Evolutionary conservation across 1,140 invertebrate species (phyloP).

Genomic region (Anoplophora glabripennis): DNA sequence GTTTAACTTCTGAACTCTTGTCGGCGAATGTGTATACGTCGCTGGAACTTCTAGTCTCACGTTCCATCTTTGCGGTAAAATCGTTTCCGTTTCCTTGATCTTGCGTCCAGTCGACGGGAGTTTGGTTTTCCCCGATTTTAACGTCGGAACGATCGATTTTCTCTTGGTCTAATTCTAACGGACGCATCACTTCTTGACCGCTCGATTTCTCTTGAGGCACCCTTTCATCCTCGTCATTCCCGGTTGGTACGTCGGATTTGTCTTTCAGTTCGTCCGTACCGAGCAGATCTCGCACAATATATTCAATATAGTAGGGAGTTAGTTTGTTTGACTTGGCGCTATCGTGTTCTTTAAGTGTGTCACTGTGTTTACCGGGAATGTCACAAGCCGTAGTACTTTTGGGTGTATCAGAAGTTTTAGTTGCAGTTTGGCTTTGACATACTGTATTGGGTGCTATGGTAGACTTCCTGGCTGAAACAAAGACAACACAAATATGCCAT

Average conservation of each 20-base stretch:
- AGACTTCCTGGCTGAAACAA: conserved; percentile 47
- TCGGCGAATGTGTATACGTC: conserved; percentile 15
- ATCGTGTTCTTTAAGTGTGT: conserved; percentile 11
- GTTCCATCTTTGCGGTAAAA: background rate
- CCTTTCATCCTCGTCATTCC: too few species aligned
- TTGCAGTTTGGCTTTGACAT: background rate
- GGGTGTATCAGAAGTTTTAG: background rate
- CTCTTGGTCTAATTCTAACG: too few species aligned
- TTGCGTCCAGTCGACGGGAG: background rate
- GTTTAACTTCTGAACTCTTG: conserved; percentile 35
- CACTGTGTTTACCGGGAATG: background rate
- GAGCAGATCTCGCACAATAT: conserved; percentile 18
- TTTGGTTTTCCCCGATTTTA: background rate
- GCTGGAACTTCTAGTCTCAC: background rate
- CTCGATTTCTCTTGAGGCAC: too few species aligned
- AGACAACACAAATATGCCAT: conserved; percentile 23
- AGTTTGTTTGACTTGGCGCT: conserved; percentile 11
- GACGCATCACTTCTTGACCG: too few species aligned
- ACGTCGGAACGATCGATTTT: background rate
- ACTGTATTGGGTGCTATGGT: conserved; percentile 32
- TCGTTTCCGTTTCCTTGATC: background rate
- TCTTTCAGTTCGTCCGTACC: too few species aligned
- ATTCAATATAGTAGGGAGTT: conserved; percentile 20
- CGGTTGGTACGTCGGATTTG: too few species aligned
- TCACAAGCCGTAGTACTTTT: background rate